phyloP scores from a whole-genome alignment of 2,113 vertebrate species.

The Sinocyclocheilus maitianheensis region DNA sequence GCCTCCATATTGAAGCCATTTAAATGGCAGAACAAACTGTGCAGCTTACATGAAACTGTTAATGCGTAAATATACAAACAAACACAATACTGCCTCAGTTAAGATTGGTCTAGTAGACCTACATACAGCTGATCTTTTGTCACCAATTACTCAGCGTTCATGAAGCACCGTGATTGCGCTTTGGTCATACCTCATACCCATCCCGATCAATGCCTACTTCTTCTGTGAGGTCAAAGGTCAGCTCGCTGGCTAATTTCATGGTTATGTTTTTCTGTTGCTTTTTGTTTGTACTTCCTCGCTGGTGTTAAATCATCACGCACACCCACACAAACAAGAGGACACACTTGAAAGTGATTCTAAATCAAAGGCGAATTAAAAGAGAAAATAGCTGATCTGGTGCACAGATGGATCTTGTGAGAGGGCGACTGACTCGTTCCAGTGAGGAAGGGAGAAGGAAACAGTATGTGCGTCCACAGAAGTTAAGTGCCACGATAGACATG shows the following conservation, averaged over 20 bases:
- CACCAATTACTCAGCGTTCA: background rate
- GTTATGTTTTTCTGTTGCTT: background rate
- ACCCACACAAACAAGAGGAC: slow-evolving; percentile 29
- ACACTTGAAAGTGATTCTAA: slow-evolving; percentile 43
- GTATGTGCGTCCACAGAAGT: slow-evolving; percentile 6
- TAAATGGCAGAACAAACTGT: slow-evolving; percentile 41
- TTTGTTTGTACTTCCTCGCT: slow-evolving; percentile 32
- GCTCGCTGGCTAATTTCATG: slow-evolving; percentile 1
- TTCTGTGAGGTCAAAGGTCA: slow-evolving; percentile 34
- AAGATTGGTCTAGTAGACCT: background rate
- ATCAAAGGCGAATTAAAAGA: slow-evolving; percentile 36
- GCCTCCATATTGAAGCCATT: slow-evolving; percentile 61
- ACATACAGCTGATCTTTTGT: background rate
- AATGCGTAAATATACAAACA: slow-evolving; percentile 29
- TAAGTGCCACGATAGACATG: slow-evolving; percentile 29
- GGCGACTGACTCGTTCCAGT: slow-evolving; percentile 1
- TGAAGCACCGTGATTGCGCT: background rate
- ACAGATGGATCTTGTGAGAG: slow-evolving; percentile 34
- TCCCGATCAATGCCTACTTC: slow-evolving; percentile 10
- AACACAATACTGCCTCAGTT: slow-evolving; percentile 7
- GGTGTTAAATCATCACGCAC: slow-evolving; percentile 19
- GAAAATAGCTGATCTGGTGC: slow-evolving; percentile 40
- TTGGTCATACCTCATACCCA: background rate
- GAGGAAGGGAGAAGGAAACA: slow-evolving; percentile 8
- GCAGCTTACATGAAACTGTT: slow-evolving; percentile 37